Percentiles rank a stretch among this genome's conserved stretches.
Evolutionary conservation across 2,797 vertebrate genomes (phyloP).

Genomic region (Dallia pectoralis): DNA sequence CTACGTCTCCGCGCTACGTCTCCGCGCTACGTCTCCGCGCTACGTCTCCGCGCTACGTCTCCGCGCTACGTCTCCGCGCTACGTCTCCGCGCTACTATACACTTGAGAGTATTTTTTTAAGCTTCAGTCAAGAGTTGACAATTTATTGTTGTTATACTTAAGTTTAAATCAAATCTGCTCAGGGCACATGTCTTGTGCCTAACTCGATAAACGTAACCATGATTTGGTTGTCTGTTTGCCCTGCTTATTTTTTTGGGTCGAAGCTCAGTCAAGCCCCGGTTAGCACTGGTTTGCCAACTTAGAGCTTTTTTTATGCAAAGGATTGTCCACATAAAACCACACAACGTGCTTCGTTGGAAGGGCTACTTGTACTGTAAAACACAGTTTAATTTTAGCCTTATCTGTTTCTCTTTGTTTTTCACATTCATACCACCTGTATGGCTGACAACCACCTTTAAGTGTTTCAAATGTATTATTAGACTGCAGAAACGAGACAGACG

Average conservation of each 20-base stretch:
- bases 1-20: no score
- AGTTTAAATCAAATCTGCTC: constrained; percentile 26
- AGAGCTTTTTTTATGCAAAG: constrained; percentile 63
- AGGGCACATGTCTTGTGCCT: constrained; percentile 37
- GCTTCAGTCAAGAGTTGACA: constrained; percentile 31
- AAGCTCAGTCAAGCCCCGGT: constrained; percentile 26
- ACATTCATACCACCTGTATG: not conserved
- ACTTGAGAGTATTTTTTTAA: constrained; percentile 6
- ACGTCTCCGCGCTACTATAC: no score
- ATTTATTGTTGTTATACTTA: constrained; percentile 52
- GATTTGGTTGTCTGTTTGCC: constrained; percentile 53
- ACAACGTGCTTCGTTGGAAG: constrained; percentile 45
- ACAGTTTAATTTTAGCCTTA: constrained; percentile 24
- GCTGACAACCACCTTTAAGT: constrained; percentile 14
- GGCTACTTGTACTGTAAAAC: constrained; percentile 43
- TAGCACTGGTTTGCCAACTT: constrained; percentile 33
- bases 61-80: no score
- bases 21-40: no score
- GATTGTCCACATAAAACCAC: constrained; percentile 15
- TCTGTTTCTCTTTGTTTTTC: constrained; percentile 14
- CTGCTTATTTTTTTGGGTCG: not conserved
- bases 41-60: no score
- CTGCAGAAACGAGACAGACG: not conserved
- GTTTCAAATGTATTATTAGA: constrained; percentile 13
- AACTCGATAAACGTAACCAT: constrained; percentile 57